phyloP scores from a whole-genome alignment of 2,888 invertebrate species.

The Drosophila meridiana region DNA sequence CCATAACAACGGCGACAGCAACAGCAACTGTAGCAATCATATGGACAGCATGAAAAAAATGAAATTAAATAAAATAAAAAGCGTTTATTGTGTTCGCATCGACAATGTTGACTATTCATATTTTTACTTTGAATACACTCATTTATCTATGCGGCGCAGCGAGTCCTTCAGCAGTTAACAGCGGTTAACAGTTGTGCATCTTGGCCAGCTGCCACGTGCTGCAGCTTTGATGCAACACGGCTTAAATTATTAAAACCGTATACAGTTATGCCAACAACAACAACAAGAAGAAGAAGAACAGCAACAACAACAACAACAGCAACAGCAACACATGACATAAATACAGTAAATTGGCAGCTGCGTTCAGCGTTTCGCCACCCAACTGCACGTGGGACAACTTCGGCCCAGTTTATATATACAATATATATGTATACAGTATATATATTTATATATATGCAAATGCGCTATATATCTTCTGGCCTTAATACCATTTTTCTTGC shows the following conservation, averaged over 20 bases:
- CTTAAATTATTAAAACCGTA: slow-evolving; percentile 69
- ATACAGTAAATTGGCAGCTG: slow-evolving; percentile 67
- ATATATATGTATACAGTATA: slow-evolving; percentile 28
- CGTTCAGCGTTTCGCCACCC: slow-evolving; percentile 35
- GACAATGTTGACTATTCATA: slow-evolving; percentile 60
- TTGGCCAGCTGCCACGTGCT: slow-evolving; percentile 40
- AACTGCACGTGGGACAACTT: slow-evolving; percentile 10
- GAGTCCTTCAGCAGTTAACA: slow-evolving; percentile 27
- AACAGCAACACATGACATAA: slow-evolving; percentile 44
- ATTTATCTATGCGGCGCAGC: slow-evolving; percentile 48
- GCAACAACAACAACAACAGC: neutral
- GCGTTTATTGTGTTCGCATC: slow-evolving; percentile 43
- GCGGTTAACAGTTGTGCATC: slow-evolving; percentile 34
- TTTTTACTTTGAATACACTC: slow-evolving; percentile 43
- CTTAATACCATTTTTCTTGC: slow-evolving; percentile 76
- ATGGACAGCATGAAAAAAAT: slow-evolving; percentile 23
- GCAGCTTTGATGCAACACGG: slow-evolving; percentile 54
- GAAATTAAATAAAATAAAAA: slow-evolving; percentile 48
- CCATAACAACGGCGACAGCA: slow-evolving; percentile 12
- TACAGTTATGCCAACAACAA: slow-evolving; percentile 28
- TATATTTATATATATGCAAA: slow-evolving; percentile 69
- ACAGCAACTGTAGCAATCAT: slow-evolving; percentile 27
- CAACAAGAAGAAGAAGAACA: neutral
- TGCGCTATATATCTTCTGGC: slow-evolving; percentile 67
- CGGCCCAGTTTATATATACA: slow-evolving; percentile 42